Evolutionary conservation across 1,140 invertebrate genomes (phyloP), one percentile per base, ranked within the genome.

Genomic region (Ips nitidus): DNA sequence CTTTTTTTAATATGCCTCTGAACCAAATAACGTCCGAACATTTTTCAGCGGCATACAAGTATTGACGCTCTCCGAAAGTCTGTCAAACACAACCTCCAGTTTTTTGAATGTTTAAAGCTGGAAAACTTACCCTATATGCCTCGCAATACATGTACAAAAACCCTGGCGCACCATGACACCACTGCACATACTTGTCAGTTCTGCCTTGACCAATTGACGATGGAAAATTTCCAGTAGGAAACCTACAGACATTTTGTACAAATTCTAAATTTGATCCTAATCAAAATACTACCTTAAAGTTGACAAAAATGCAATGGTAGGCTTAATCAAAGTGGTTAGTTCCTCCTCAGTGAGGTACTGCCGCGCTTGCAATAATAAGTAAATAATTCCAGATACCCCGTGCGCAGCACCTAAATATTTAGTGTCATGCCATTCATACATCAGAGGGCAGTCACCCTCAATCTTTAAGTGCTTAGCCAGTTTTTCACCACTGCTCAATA

Each of bases 81-180:
- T 91, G 73, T n/a, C n/a, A 55, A 55, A 55, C 22, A 22, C 43
- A 82, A 22, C 22, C 22, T 22, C 22, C 22, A 70, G 38, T 52
- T 52, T 56, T 47, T 47, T 47, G 22, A 22, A 22, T 22, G 22
- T 22, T 22, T 22, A 22, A 22, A 22, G 22, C 22, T 22, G 22
- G 22, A 50, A 4, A 45, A 62, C 45, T 73, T 81, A 94, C 93
- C 84, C 93, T 82, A 78, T 91, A 88, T 47, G 94, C 94, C 75
- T 87, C 79, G 65, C 86, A 80, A 74, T 93, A 91, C 63, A 95
- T 82, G 76, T 90, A 87, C 8, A 94, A 84, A 82, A 93, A 90
- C 22, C 94, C 95, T 53, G 95, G 92, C 37, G 94, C 93, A 8
- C 96, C 96, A 80, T 98, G 95, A 84, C 95, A 98, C 95, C 95